Percentiles rank a stretch among this genome's conserved stretches.
Evolutionary conservation across 2,888 invertebrate genomes (phyloP).

Genomic region (Stramonita haemastoma): DNA sequence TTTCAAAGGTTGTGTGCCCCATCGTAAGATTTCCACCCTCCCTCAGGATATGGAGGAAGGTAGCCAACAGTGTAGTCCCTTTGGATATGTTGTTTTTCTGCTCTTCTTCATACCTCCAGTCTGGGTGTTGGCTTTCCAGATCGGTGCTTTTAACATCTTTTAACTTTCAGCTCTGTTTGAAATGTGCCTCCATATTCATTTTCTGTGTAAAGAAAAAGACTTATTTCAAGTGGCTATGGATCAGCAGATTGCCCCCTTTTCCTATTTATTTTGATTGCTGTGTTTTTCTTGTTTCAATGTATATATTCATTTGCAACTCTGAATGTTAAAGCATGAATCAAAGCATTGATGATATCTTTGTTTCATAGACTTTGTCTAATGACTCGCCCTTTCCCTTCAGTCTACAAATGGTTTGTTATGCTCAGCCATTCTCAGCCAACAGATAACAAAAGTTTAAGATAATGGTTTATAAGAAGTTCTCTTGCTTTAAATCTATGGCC

Average conservation of each 20-base stretch:
- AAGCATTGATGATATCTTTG: background rate
- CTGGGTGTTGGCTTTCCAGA: constrained; percentile 2
- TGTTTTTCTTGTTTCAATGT: too few relatives aligned
- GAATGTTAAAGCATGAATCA: too few relatives aligned
- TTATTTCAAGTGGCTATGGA: too few relatives aligned
- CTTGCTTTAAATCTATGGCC: too few relatives aligned
- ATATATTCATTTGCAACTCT: too few relatives aligned
- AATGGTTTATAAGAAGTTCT: too few relatives aligned
- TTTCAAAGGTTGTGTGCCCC: constrained; percentile 14
- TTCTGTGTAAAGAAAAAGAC: background rate
- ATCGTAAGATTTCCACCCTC: constrained; percentile 18
- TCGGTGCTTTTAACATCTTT: background rate
- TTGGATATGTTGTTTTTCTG: background rate
- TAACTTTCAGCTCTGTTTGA: background rate
- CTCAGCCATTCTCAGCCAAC: too few relatives aligned
- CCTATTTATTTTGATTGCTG: too few relatives aligned
- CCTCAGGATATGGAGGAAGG: constrained; percentile 31
- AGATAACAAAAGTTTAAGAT: too few relatives aligned
- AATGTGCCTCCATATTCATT: background rate
- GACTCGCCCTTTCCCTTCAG: too few relatives aligned
- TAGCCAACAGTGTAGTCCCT: background rate
- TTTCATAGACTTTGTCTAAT: background rate
- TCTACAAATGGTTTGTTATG: too few relatives aligned
- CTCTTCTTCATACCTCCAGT: background rate
- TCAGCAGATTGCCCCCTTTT: too few relatives aligned